Conservation (phyloP, 2,888 invertebrate genomes). For the Agriopis leucophaearia region DNA sequence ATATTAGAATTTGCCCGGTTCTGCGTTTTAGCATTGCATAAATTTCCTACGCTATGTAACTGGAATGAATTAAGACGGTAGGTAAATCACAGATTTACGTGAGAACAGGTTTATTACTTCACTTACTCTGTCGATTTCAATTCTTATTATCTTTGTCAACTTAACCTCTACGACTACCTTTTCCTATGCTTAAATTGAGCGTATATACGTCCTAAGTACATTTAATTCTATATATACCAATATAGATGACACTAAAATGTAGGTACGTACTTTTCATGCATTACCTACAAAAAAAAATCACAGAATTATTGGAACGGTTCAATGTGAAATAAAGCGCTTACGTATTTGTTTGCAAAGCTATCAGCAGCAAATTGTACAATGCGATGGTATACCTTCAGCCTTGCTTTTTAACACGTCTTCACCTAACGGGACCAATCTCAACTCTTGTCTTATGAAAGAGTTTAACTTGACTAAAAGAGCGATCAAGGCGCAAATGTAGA, state of each 20-base stretch:
- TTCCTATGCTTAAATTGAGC: no score
- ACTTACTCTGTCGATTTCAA: conserved; percentile 36
- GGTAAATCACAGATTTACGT: conserved; percentile 45
- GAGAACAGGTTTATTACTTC: conserved; percentile 40
- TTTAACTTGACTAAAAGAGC: conserved; percentile 61
- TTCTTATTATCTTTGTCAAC: conserved; percentile 24
- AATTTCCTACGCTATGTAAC: conserved; percentile 51
- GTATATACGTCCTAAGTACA: no score
- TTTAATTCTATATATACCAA: no score
- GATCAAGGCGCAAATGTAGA: conserved; percentile 71
- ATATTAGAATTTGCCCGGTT: conserved; percentile 75
- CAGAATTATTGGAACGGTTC: background rate
- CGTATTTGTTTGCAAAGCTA: background rate
- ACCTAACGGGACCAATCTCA: conserved; percentile 31
- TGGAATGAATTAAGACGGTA: conserved; percentile 43
- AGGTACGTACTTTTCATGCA: no score
- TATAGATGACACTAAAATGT: no score
- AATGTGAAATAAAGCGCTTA: conserved; percentile 16
- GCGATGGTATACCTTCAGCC: background rate
- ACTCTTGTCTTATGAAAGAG: conserved; percentile 54
- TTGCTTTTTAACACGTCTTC: conserved; percentile 21
- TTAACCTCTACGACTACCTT: background rate
- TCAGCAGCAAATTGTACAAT: background rate
- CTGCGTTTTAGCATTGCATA: conserved; percentile 63
- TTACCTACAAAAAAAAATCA: background rate